A percentile compares a stretch with the other conserved stretches of the same genome.
These are phyloP conservation scores for Laterallus jamaicensis DNA, from an alignment of 2,113 vertebrate genomes.

Conservation along the genomic window DNA sequence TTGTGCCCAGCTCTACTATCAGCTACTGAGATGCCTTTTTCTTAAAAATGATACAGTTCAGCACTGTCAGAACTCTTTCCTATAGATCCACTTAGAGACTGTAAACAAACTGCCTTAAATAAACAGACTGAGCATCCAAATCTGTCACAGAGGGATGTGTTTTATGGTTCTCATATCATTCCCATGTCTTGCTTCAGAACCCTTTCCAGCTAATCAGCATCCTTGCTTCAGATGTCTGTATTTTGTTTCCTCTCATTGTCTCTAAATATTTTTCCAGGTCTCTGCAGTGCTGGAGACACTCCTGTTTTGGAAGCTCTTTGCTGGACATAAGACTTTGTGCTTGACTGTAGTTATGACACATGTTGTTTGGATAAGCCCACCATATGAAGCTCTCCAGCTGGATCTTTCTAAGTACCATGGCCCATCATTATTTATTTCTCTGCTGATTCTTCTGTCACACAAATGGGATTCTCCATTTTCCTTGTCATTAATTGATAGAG, in stretches of 20 bases:
- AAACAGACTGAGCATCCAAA: neutral
- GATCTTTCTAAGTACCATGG: neutral
- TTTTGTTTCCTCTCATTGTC: neutral
- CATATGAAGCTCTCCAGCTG: neutral
- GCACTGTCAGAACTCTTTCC: neutral
- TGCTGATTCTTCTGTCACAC: neutral
- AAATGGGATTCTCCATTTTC: conserved; percentile 6
- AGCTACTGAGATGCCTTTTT: neutral
- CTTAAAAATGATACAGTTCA: neutral
- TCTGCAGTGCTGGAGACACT: neutral
- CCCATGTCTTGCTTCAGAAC: neutral
- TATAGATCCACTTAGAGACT: neutral
- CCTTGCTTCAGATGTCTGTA: neutral
- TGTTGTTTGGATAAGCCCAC: neutral
- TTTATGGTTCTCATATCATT: neutral
- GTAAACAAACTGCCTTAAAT: neutral
- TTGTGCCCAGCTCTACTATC: neutral
- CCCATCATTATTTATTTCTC: neutral
- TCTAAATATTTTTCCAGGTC: neutral
- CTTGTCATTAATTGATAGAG: neutral
- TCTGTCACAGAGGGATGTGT: neutral
- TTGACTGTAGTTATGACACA: neutral
- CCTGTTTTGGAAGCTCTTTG: neutral
- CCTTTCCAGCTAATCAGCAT: neutral
- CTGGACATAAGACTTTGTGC: neutral